These are phyloP conservation scores for Diplodus puntazzo DNA, from an alignment of 2,797 vertebrate species.

Conservation along the genomic window DNA sequence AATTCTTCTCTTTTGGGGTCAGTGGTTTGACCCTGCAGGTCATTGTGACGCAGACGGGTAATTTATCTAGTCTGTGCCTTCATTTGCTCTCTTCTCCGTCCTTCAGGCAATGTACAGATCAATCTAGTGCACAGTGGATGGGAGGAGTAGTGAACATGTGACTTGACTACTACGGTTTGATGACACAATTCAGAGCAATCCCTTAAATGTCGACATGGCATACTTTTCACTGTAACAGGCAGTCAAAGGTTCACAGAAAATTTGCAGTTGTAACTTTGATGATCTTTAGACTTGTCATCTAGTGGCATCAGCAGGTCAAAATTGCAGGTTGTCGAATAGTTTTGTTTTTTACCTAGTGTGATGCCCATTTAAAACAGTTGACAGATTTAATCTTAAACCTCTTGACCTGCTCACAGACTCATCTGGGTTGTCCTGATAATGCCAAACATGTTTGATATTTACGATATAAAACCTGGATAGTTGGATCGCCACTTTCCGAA, in stretches of 20 bases:
- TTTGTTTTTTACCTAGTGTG: not conserved
- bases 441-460: too few species aligned
- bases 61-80: conserved; percentile 37
- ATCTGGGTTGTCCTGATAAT: too few species aligned
- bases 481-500: too few species aligned
- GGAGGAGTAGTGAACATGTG: not conserved
- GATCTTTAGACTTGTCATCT: not conserved
- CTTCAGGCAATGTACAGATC: conserved; percentile 44
- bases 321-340: not conserved
- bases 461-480: too few species aligned
- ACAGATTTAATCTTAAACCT: too few species aligned
- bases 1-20: conserved; percentile 38
- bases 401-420: too few species aligned
- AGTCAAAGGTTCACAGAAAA: not conserved
- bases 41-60: conserved; percentile 41
- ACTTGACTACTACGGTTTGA: conserved; percentile 1
- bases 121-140: conserved; percentile 5
- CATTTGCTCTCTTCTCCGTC: conserved; percentile 23
- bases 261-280: not conserved
- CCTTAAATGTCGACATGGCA: not conserved
- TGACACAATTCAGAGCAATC: not conserved
- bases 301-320: too few species aligned
- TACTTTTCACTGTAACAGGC: not conserved
- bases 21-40: conserved; percentile 45
- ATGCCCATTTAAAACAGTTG: too few species aligned